Percentiles rank a stretch among this genome's conserved stretches.
phyloP scores from a whole-genome alignment of 2,888 invertebrate genomes.

The Sinopyrophorus schimmeli region DNA sequence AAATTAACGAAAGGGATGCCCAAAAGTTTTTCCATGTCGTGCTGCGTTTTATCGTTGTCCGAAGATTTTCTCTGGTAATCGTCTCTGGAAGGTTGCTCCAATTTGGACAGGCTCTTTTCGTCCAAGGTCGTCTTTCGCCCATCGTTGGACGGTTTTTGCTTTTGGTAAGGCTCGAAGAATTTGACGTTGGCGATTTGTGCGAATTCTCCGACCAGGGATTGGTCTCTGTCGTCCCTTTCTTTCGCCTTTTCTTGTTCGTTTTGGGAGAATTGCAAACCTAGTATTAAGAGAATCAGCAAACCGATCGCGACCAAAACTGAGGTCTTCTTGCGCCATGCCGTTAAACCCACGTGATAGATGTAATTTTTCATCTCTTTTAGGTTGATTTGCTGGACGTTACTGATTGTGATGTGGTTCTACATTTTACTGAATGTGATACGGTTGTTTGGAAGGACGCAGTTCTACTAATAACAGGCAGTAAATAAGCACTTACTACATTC shows the following conservation, averaged over 20 bases:
- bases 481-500: too few relatives aligned
- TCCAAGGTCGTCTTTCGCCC: conserved; percentile 14
- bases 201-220: conserved; percentile 28
- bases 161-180: conserved; percentile 27
- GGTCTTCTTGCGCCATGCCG: conserved; percentile 58
- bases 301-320: conserved; percentile 53
- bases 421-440: too few relatives aligned
- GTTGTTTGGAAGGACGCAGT: too few relatives aligned
- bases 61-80: conserved; percentile 37
- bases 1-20: conserved; percentile 55
- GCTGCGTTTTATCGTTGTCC: conserved; percentile 35
- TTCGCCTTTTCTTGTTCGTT: conserved; percentile 33
- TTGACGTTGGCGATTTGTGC: conserved; percentile 32
- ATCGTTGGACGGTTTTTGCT: conserved; percentile 10
- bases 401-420: too few relatives aligned
- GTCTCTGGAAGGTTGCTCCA: conserved; percentile 52
- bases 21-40: conserved; percentile 51
- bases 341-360: conserved; percentile 54
- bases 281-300: conserved; percentile 52
- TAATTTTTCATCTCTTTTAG: conserved; percentile 44
- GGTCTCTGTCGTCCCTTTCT: conserved; percentile 30
- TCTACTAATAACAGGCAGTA: too few relatives aligned
- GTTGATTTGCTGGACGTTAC: too few relatives aligned
- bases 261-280: conserved; percentile 56
- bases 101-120: conserved; percentile 39